Base-by-base conservation (phyloP, 1,140 invertebrate genomes). In the Atta texana region DNA sequence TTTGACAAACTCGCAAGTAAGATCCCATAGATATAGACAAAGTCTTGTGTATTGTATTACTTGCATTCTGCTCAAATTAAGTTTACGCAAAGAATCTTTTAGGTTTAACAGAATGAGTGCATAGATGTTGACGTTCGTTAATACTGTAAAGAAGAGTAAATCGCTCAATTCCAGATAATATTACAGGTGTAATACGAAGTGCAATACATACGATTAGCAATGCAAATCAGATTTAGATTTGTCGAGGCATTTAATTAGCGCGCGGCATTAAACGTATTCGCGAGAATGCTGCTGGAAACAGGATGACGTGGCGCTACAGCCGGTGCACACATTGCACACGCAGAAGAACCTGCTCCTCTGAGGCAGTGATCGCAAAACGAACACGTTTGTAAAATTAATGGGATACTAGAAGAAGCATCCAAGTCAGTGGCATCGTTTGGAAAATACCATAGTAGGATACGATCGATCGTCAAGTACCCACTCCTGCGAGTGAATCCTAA, bases 381-480 rank as follows among this genome's bases (percentile, higher is more conserved):
- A 71, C 39, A 59, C 80, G 34, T 84, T 84, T 61, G 80, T 39
- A 53, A 84, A 84, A 84, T 84, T 84, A 84, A 74, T 84, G 80
- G 68, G 80, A 84, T 69, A 59, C 34, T 49, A 34, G 55, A 49
- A 84, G 80, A 74, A 74, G 68, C 55, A 72, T n/a, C 34, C 0
- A 28, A 57, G 78, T 72, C 80, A 59, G 44, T 82, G 18, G 80
- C 53, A 24, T 82, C 66, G 68, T 82, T 72, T 72, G 18, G 68
- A 74, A 74, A 61, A 74, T 84, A 72, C 8, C 78, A 14, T 34
- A 21, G 34, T 49, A 28, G 34, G 16, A 6, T n/a, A 49, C 80
- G 68, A 74, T 82, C 80, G 68, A 84, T 74, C 68, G 55, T 82
- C 64, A 44, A 82, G 51, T 72, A 28, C 34, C 34, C 24, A 34